A percentile compares a stretch with the other conserved stretches of the same genome.
phyloP scores from a whole-genome alignment of 1,140 invertebrate genomes.

The Tetragonula clypearis region DNA sequence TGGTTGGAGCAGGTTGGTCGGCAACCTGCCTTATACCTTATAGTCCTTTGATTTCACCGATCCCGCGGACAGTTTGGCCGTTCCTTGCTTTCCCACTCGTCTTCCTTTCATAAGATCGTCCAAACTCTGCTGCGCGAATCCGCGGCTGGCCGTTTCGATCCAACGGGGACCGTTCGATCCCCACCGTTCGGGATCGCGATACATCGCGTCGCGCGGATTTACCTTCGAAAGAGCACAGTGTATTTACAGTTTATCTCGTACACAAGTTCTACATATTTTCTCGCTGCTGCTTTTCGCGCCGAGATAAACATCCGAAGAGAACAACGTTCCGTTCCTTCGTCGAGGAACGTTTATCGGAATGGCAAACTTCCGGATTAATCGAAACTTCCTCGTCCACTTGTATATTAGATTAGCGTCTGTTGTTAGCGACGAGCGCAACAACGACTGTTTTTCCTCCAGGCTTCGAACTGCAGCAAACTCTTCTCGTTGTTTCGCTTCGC shows the following conservation, averaged over 20 bases:
- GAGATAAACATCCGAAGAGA: neutral
- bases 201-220: neutral
- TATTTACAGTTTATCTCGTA: neutral
- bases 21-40: constrained; percentile 53
- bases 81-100: constrained; percentile 31
- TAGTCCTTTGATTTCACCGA: constrained; percentile 72
- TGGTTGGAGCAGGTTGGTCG: constrained; percentile 52
- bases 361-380: neutral
- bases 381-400: neutral
- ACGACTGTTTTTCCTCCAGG: neutral
- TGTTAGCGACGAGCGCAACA: neutral
- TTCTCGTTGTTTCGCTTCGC: neutral
- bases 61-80: constrained; percentile 36
- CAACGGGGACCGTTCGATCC: neutral
- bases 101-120: constrained; percentile 42
- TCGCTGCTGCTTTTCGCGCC: neutral
- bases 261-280: neutral
- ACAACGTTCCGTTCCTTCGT: neutral
- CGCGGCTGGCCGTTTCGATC: neutral
- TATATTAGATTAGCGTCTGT: neutral
- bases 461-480: neutral
- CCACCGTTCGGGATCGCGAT: neutral
- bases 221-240: neutral
- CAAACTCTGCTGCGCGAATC: constrained; percentile 35
- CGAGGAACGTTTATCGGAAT: no score